Conservation (phyloP, 2,888 invertebrate species). For the Oscheius sp. region DNA sequence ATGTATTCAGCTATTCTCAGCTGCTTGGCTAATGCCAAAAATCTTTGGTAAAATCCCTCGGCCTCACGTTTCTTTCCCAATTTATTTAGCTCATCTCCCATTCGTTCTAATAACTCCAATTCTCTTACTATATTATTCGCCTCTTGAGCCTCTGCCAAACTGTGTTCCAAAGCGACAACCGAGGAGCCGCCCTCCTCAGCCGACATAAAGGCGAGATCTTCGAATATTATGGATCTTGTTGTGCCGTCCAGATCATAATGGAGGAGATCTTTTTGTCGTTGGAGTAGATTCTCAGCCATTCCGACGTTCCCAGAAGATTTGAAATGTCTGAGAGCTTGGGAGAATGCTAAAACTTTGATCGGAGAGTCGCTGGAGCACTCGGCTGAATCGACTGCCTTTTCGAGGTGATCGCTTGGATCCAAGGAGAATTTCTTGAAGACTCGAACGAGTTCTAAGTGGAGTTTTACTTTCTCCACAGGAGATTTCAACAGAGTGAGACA, state of each 20-base stretch:
- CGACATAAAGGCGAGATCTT: slow-evolving; percentile 20
- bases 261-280: slow-evolving; percentile 22
- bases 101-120: slow-evolving; percentile 11
- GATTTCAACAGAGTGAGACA: not conserved
- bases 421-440: not conserved
- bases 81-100: slow-evolving; percentile 14
- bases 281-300: slow-evolving; percentile 1
- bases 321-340: slow-evolving; percentile 4
- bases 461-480: not conserved
- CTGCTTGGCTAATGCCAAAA: slow-evolving; percentile 25
- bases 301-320: not conserved
- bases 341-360: not conserved
- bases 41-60: slow-evolving; percentile 16
- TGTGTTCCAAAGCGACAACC: slow-evolving; percentile 18
- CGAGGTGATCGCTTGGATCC: not conserved
- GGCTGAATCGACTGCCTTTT: not conserved
- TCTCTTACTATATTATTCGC: slow-evolving; percentile 20
- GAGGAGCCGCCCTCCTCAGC: slow-evolving; percentile 7
- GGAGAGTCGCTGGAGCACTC: not conserved
- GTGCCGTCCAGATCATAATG: slow-evolving; percentile 11
- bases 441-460: not conserved
- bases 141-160: slow-evolving; percentile 28
- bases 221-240: slow-evolving; percentile 17
- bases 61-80: slow-evolving; percentile 10
- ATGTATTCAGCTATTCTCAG: slow-evolving; percentile 10